Evolutionary conservation across 2,888 invertebrate species (phyloP).

Genomic region (Spisula subtruncata): DNA sequence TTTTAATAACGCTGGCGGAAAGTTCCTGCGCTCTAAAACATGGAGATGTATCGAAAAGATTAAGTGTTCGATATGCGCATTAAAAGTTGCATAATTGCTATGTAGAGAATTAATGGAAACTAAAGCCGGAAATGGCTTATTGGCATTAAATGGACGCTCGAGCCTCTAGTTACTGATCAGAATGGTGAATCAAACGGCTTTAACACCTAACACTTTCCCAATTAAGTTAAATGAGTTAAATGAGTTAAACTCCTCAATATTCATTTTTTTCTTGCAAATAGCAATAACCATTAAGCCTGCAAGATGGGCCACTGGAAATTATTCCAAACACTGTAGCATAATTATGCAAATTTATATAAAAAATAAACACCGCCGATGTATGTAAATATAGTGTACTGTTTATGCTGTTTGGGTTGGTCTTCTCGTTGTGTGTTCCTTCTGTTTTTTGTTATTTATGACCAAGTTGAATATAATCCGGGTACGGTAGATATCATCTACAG

Average conservation of each 20-base stretch:
- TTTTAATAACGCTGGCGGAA: slow-evolving; percentile 38
- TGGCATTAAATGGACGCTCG: slow-evolving; percentile 17
- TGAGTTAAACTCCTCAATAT: neutral
- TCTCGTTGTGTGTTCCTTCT: slow-evolving; percentile 37
- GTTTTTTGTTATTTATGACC: slow-evolving; percentile 37
- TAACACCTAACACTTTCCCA: neutral
- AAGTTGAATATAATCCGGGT: slow-evolving; percentile 41
- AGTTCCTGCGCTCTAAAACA: slow-evolving; percentile 9
- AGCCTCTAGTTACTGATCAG: neutral
- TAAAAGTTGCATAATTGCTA: slow-evolving; percentile 39
- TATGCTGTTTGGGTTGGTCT: neutral
- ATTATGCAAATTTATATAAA: neutral
- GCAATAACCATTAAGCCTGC: neutral
- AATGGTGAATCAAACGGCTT: neutral
- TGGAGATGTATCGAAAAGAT: slow-evolving; percentile 29
- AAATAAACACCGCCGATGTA: neutral
- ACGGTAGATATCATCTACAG: slow-evolving; percentile 44
- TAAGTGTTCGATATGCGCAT: slow-evolving; percentile 35
- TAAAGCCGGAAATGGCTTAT: slow-evolving; percentile 14
- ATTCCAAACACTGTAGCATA: neutral
- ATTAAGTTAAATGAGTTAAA: neutral
- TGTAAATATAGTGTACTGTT: neutral
- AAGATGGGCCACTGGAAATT: neutral
- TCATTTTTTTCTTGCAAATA: neutral
- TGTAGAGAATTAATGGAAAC: slow-evolving; percentile 5